Base-by-base conservation (phyloP, 2,797 vertebrate genomes). In the Sebastolobus altivelis region DNA sequence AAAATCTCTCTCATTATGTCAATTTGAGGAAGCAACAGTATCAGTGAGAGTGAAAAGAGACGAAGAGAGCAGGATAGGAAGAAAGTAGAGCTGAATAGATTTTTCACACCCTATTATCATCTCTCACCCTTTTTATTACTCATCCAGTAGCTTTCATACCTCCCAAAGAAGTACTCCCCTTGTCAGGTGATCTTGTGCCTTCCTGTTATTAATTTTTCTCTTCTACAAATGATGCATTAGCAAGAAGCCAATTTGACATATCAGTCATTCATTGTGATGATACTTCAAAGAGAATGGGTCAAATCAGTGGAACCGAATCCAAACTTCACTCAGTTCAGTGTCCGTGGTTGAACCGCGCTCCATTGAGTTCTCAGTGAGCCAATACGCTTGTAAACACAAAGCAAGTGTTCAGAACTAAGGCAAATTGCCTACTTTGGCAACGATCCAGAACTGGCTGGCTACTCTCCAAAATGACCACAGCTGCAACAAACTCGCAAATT, bases 401-500 rank as follows among this genome's bases (percentile, higher is more conserved):
- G 77, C 80, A 87, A 94, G 79, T 79, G 85, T 86, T 87, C 33
- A 74, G 70, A 71, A 71, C 49, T 33, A 70, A 82, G 66, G 80
- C 69, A 88, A 85, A 88, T 61, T 82, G 79, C 65, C 80, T 81
- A 38, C 54, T 82, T 71, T 90, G 88, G 89, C 87, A 60, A 7
- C 14, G 33, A 59, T 49, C 77, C 82, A 89, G 76, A 40, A 55
- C 22, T 33, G 61, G 14, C 80, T 91, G 91, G 90, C 84, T 25
- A 11, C 16, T 46, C 56, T 90, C 87, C 85, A 89, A 65, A 81
- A 81, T 38, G 54, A 80, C 83, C 79, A 77, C 75, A 75, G 82
- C 85, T 88, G 86, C 83, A 91, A 84, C 87, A 88, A 81, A 89
- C 59, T 78, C 75, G 77, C 85, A 87, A 89, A 89, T 63, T 82